Base-by-base conservation (phyloP, 2,797 vertebrate species). In the Champsocephalus gunnari region DNA sequence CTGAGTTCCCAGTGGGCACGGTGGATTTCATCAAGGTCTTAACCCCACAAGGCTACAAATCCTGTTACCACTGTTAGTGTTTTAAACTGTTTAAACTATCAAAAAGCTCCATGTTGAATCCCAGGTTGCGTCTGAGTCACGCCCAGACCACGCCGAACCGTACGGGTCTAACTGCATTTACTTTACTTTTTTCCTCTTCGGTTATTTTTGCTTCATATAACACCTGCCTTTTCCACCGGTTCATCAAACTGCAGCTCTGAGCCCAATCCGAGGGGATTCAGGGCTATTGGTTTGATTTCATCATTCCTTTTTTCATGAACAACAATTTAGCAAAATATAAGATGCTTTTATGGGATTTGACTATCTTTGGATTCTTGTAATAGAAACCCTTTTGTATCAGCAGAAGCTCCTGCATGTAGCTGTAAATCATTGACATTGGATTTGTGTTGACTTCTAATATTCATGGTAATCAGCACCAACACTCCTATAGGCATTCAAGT, bases 11-110 rank as follows among this genome's bases (percentile, higher is more conserved):
- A 72, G 75, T 43, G 88, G 90, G 87, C 90, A 69, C 54, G n/a
- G 77, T 45, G 92, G 89, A 92, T 93, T 93, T 94, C 85, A 94
- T 84, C 90, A 89, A 75, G 85, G 88, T 92, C 87, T 90, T 92
- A 93, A 89, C 91, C 89, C 83, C 86, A 83, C 88, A 88, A 91
- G 89, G 88, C 92, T 85, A 84, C 92, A 94, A 93, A 94, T 92
- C 92, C 93, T 71, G 87, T 92, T 93, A 92, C 87, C 87, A 90
- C 89, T 93, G 84, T 91, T 92, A 90, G 89, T 91, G 87, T 91
- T 94, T 93, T 90, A 93, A 93, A 91, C 80, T 81, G 81, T 92
- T 92, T 87, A 81, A 91, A 89, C 82, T 83, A 89, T 86, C 88
- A 82, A 44, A 78, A 89, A 48, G 79, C 82, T 86, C 80, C 80